Evolutionary conservation across 2,797 vertebrate species (phyloP).

Genomic region (Catharus ustulatus): DNA sequence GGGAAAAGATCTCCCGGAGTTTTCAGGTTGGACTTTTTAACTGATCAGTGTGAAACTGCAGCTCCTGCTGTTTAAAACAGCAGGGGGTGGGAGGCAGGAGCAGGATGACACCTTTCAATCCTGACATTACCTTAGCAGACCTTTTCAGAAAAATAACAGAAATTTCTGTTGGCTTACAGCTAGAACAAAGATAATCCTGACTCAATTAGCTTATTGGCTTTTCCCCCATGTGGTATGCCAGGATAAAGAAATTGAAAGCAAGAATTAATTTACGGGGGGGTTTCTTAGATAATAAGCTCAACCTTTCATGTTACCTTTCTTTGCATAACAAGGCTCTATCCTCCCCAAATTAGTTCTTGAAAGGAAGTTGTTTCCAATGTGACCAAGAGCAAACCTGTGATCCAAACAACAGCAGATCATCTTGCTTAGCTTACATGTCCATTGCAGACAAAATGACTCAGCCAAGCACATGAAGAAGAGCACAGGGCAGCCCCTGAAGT

Average conservation of each 20-base stretch:
- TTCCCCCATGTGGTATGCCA: not conserved
- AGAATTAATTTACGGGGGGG: not conserved
- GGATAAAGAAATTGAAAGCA: not conserved
- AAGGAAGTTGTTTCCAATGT: not conserved
- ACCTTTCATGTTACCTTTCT: not conserved
- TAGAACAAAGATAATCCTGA: constrained; percentile 38
- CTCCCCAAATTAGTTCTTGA: not conserved
- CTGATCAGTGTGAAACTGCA: not conserved
- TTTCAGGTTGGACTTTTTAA: not conserved
- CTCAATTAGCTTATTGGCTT: constrained; percentile 25
- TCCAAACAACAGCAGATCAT: not conserved
- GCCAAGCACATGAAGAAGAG: not conserved
- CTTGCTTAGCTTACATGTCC: not conserved
- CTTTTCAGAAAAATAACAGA: constrained; percentile 26
- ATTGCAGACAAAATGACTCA: not conserved
- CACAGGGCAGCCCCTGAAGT: not conserved
- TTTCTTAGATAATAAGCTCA: not conserved
- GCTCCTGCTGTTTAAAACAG: not conserved
- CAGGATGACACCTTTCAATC: not conserved
- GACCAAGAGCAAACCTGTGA: not conserved
- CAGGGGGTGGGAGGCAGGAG: not conserved
- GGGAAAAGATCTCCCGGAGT: not conserved
- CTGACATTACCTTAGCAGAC: not conserved
- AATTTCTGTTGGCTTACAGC: not conserved
- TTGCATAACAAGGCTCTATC: not conserved